These are phyloP conservation scores for Loris lydekkerianus DNA, from an alignment of 2,797 vertebrate genomes.

Conservation along the genomic window DNA sequence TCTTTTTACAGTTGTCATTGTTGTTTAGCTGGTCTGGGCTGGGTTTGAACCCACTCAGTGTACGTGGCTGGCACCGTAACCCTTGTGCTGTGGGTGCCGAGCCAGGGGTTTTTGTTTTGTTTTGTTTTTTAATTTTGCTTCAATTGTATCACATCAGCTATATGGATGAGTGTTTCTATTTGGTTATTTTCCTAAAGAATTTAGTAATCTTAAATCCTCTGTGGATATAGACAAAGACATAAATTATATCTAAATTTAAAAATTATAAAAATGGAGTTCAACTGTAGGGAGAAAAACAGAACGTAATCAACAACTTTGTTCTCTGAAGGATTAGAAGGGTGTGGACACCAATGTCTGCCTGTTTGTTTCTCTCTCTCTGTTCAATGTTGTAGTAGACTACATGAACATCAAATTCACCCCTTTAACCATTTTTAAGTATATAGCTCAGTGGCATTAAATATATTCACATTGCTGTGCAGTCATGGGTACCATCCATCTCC, in stretches of 20 bases:
- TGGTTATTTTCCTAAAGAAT: neutral
- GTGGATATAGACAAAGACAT: constrained; percentile 31
- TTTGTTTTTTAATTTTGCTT: constrained; percentile 43
- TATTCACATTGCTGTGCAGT: too few species aligned
- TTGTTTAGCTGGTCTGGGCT: too few species aligned
- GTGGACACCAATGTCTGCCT: neutral
- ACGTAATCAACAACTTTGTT: neutral
- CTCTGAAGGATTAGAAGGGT: neutral
- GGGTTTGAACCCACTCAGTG: too few species aligned
- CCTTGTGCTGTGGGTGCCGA: too few species aligned
- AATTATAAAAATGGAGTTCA: constrained; percentile 37
- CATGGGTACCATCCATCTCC: too few species aligned
- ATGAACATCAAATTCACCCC: neutral
- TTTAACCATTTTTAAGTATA: neutral
- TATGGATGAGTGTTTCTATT: constrained; percentile 9
- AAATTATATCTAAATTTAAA: neutral
- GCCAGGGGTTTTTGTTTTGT: too few species aligned
- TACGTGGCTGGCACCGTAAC: too few species aligned
- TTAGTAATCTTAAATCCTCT: neutral
- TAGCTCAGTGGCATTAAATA: neutral
- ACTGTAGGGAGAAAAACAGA: neutral
- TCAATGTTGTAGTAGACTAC: neutral
- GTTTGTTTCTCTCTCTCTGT: neutral
- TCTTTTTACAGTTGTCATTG: too few species aligned
- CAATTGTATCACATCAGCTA: neutral